These are phyloP conservation scores for Notodromas monacha DNA, from an alignment of 2,888 invertebrate genomes.

Conservation along the genomic window DNA sequence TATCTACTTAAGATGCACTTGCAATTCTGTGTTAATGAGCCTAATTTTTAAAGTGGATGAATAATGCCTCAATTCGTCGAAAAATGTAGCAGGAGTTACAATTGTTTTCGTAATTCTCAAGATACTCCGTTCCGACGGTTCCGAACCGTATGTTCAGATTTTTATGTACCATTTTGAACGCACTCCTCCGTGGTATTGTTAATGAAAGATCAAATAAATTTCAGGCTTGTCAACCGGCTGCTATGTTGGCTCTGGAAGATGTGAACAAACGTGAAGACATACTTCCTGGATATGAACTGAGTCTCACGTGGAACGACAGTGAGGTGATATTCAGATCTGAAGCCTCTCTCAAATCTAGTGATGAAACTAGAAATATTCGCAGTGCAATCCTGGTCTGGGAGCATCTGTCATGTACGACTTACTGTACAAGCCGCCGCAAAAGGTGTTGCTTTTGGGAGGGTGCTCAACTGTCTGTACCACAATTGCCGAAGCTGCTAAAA, in stretches of 20 bases:
- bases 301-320: constrained; percentile 78
- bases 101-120: no score
- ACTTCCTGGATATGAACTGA: constrained; percentile 59
- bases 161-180: no score
- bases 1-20: no score
- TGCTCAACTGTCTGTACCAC: constrained; percentile 97
- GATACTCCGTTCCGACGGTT: no score
- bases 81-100: no score
- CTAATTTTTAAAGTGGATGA: no score
- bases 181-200: no score
- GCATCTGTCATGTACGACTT: constrained; percentile 96
- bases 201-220: constrained; percentile 2
- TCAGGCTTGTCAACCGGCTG: constrained; percentile 82
- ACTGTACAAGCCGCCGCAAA: constrained; percentile 74
- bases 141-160: no score
- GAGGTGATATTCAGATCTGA: constrained; percentile 25
- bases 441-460: constrained; percentile 69
- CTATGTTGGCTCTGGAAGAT: constrained; percentile 74
- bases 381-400: constrained; percentile 95
- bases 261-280: constrained; percentile 63
- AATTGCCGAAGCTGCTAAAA: constrained; percentile 92
- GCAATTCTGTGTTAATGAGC: no score
- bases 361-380: constrained; percentile 17
- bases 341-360: no score
- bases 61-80: not conserved